These are phyloP conservation scores for Drosophila rubida DNA, from an alignment of 2,888 invertebrate species.

Conservation along the genomic window DNA sequence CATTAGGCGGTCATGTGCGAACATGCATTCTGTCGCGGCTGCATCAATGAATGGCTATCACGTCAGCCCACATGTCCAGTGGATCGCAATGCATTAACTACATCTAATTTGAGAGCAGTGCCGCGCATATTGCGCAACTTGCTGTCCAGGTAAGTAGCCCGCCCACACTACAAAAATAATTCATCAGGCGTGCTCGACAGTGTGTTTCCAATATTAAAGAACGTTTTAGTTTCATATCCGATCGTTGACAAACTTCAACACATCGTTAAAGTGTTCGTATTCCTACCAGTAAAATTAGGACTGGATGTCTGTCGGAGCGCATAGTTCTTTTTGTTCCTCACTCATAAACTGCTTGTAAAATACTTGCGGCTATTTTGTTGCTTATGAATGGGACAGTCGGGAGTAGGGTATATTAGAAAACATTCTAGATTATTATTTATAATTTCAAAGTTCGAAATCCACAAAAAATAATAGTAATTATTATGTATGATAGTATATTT, in stretches of 20 bases:
- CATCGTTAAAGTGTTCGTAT: neutral
- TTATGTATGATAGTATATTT: too few species aligned
- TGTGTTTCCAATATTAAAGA: neutral
- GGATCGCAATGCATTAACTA: conserved; percentile 95
- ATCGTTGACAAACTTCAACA: neutral
- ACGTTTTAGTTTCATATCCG: neutral
- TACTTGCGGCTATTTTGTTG: too few species aligned
- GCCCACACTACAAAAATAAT: neutral
- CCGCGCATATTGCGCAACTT: conserved; percentile 97
- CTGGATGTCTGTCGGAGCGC: too few species aligned
- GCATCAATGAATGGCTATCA: conserved; percentile 97
- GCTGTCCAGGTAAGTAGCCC: conserved; percentile 89
- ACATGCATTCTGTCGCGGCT: conserved; percentile 97
- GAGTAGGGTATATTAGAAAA: too few species aligned
- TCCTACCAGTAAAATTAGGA: neutral
- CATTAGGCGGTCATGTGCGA: conserved; percentile 94
- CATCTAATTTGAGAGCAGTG: conserved; percentile 95
- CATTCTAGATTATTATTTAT: too few species aligned
- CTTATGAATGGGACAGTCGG: too few species aligned
- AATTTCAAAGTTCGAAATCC: too few species aligned
- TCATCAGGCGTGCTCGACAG: neutral
- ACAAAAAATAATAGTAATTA: too few species aligned
- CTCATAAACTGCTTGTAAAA: too few species aligned
- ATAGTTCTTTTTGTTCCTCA: too few species aligned
- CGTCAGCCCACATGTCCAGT: conserved; percentile 97